These are phyloP conservation scores for Machimus atricapillus DNA, from an alignment of 2,888 invertebrate genomes.

Conservation along the genomic window DNA sequence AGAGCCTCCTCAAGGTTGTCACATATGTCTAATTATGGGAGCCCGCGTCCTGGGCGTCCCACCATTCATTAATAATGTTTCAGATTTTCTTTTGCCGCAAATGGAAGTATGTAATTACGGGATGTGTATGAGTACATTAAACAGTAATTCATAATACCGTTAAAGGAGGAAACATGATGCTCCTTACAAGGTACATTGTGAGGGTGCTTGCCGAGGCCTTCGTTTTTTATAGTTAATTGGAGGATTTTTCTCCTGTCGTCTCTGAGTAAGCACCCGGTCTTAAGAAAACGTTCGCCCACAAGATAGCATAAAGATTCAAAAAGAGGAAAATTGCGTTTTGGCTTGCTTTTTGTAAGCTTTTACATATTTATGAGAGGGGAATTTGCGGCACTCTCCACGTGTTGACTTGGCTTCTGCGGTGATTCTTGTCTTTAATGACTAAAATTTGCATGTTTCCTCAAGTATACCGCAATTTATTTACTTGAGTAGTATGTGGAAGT, in stretches of 20 bases:
- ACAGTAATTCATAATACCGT: neutral
- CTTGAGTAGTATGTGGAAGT: neutral
- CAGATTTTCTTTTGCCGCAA: neutral
- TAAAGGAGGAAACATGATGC: conserved; percentile 1
- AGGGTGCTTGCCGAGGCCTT: neutral
- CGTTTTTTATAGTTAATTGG: neutral
- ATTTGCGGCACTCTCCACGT: neutral
- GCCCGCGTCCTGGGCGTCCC: neutral
- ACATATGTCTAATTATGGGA: neutral
- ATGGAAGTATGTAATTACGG: conserved; percentile 1
- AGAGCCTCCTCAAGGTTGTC: neutral
- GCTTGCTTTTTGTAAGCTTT: neutral
- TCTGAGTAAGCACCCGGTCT: neutral
- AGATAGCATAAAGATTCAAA: neutral
- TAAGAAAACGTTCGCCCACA: neutral
- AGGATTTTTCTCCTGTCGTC: neutral
- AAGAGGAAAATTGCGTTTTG: neutral
- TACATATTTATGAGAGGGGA: neutral
- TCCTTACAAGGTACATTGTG: neutral
- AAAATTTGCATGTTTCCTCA: neutral
- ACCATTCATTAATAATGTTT: conserved; percentile 9
- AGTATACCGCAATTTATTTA: neutral
- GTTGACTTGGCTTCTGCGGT: neutral
- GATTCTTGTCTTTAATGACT: neutral
- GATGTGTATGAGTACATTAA: neutral